Base-by-base conservation (phyloP, 2,797 vertebrate genomes). In the Chaetodon trifasciatus region DNA sequence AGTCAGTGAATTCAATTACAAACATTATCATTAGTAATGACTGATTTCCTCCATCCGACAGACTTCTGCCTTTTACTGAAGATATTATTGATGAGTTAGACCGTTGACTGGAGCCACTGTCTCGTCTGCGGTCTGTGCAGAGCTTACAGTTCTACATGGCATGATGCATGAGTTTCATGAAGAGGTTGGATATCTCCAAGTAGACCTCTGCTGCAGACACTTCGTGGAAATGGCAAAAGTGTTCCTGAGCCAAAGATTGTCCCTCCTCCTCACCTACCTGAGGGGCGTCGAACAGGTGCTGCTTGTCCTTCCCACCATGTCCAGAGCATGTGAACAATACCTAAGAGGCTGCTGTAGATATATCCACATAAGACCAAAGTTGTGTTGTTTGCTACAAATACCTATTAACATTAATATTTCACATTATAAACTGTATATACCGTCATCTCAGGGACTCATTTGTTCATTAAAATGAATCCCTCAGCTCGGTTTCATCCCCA, bases 41-140 rank as follows among this genome's bases (percentile, higher is more conserved):
- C 53, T 67, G 64, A 78, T 55, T 79, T 85, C 65, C 62, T 84
- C 71, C 16, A 63, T 94, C 80, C 94, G 70, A 91, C 90, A 44
- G 93, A 94, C 82, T 91, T 92, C 74, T 82, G 81, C 74, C 86
- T 92, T 86, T 94, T 94, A 71, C 91, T 89, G 78, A 94, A 94
- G 64, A 92, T 85, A 65, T 92, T 95, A 92, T 92, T 93, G 82
- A 94, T 95, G 57, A 94, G 86, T 77, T 94, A 92, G 81, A 83
- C 90, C 88, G 89, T 90, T 69, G 92, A 92, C 81, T 90, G 74
- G 93, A 91, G 69, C 89, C 92, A 65, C 86, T 94, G 86, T 92
- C 86, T 72, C 78, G 79, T 78, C 91, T 85, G 78, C 74, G 72
- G 78, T 91, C 89, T 49, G 85, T 66, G n/a, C 83, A 76, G 68